Evolutionary conservation across 2,888 invertebrate species (phyloP).

Genomic region (Philopedon plagiatum): DNA sequence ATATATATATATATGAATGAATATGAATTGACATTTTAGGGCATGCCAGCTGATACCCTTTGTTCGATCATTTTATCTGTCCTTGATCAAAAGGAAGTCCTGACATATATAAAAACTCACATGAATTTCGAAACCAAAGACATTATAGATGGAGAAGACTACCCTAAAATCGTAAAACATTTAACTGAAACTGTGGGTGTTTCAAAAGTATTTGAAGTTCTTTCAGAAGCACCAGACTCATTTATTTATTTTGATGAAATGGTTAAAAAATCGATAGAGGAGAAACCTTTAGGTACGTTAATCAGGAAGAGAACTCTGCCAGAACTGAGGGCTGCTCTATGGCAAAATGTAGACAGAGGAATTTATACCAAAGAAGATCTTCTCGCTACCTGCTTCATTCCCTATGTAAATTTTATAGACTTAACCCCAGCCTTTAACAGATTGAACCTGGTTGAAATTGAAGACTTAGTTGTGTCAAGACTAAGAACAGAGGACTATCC

Average conservation of each 20-base stretch:
- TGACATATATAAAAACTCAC: conserved; percentile 40
- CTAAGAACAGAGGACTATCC: conserved; percentile 44
- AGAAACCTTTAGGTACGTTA: conserved; percentile 40
- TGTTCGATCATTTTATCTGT: conserved; percentile 44
- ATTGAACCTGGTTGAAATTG: conserved; percentile 52
- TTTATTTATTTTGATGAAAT: conserved; percentile 45
- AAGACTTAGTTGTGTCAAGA: conserved; percentile 50
- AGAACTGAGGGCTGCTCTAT: conserved; percentile 51
- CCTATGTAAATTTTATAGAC: conserved; percentile 53
- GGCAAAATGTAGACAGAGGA: conserved; percentile 49
- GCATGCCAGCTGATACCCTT: conserved; percentile 42
- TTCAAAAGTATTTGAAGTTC: conserved; percentile 31
- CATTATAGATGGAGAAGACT: conserved; percentile 37
- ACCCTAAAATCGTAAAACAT: conserved; percentile 43
- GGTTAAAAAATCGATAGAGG: conserved; percentile 45
- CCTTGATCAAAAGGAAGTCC: conserved; percentile 44
- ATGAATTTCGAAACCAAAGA: conserved; percentile 43
- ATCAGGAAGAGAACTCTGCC: conserved; percentile 47
- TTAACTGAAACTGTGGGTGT: conserved; percentile 30
- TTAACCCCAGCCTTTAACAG: conserved; percentile 51
- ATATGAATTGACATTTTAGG: too few species aligned
- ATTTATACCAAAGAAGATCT: conserved; percentile 51
- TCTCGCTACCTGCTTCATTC: conserved; percentile 52
- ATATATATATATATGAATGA: too few species aligned
- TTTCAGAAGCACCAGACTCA: conserved; percentile 28